Evolutionary conservation across 2,888 invertebrate genomes (phyloP), one percentile per base, ranked within the genome.

Genomic region (Pollenia griseotomentosa): DNA sequence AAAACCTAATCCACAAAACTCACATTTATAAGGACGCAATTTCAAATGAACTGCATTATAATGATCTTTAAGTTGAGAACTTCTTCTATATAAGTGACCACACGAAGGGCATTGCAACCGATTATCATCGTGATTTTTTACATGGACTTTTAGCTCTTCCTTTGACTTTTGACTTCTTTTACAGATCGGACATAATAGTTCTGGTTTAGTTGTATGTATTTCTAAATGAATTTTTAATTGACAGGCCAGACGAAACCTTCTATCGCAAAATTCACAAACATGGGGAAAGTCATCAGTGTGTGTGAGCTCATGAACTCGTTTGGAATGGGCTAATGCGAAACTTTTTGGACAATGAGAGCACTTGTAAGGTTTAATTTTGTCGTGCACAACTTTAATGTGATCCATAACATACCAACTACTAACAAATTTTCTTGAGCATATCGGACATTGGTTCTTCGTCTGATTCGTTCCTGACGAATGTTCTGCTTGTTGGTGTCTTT

Each of bases 121-220:
- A 53, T 79, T 80, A 44, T 79, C 86, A 44, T 84, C 59, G 53
- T 88, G 88, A 46, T 40, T 51, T 73, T 80, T 68, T 46, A 88
- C 53, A 63, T 88, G 88, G 6, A 65, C 77, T 55, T 83, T 63
- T 23, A 88, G 59, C 46, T 83, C 82, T 59, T 87, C 80, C n/a
- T 33, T 48, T 1, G 85, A 75, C 10, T 55, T 51, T 73, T 85
- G 85, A 10, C 82, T 70, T 42, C 88, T 85, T 46, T 88, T 73
- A 19, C 88, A 88, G 51, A 88, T 87, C 44, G 79, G 82, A 65
- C 88, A 88, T 12, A 88, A 51, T 5, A 88, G 79, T 44, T 87
- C 85, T 1, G 75, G 65, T 46, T 77, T 82, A 10, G 85, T 85
- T 16, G 85, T 83, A 57, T 88, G 88, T n/a, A 77, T 75, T 78